Base-by-base conservation (phyloP, 2,113 vertebrate genomes). In the Brienomyrus brachyistius region DNA sequence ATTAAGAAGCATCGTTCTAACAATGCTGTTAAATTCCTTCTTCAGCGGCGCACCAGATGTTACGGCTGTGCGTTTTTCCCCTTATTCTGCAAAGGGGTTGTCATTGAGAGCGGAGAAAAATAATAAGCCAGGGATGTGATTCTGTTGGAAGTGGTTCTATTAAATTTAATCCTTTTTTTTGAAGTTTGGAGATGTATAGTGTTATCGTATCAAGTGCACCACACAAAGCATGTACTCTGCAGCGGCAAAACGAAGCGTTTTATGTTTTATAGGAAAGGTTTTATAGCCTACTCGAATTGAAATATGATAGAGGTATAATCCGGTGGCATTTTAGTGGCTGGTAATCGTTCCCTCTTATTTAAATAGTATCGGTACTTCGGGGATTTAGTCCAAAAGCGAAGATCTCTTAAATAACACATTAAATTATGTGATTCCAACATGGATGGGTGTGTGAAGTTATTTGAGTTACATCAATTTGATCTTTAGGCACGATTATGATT, bases 1-100 rank as follows among this genome's bases (percentile, higher is more conserved):
- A 94, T 89, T 70, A 93, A 93, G 91, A 92, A 93, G 92, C 43
- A 50, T 50, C 82, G 23, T 85, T 50, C 45, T 47, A 50, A 85
- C 82, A 47, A 50, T 50, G 43, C 15, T 85, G 82, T 85, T 86
- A 35, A 86, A 51, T 27, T 45, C 47, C 27, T 52, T 47, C 23
- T 51, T 52, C 50, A 17, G 27, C n/a, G 23, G 19, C 17, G 11
- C 47, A 52, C 47, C 84, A 86, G 47, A n/a, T 86, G 84, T 86
- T 86, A 52, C 23, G 11, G 74, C 74, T 40, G 35, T 19, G 74
- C 74, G 35, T 40, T 80, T 80, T 17, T 5, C 74, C 31, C 6
- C 27, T 23, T 27, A 23, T n/a, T 85, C 23, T 85, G 6, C 9
- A 70, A 31, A 27, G 62, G 10, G 40, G 40, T 43, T 83, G 35